Evolutionary conservation across 2,113 vertebrate species (phyloP), one percentile per base, ranked within the genome.

Genomic region (Ibidorhyncha struthersii): DNA sequence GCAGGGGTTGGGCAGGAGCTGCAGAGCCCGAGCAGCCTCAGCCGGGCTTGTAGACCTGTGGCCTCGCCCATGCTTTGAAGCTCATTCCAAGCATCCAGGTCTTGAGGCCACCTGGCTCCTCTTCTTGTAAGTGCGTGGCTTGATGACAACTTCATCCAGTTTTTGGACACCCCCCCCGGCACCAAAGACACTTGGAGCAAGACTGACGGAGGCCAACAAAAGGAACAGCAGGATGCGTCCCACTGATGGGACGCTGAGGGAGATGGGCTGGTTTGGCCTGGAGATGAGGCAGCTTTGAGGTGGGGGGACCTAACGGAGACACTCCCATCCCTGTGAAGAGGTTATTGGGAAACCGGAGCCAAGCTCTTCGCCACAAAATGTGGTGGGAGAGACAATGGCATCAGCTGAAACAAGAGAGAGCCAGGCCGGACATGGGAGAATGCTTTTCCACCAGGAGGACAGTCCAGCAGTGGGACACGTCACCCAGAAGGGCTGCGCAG

Each of bases 401-500:
- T 6, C 66, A 78, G 18, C 45, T 58, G 86, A 43, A 20, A 11
- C 0, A 4, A 40, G 47, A 63, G 29, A 5, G 4, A 43, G 7
- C 49, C 38, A 10, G 45, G 56, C 32, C 69, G 56, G 43, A 21
- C 7, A 1, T 0, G 7, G 17, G 53, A 52, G 66, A 12, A 52
- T 2, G 12, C 7, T 86, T 67, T 21, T 27, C 49, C 41, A 47
- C 30, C 45, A 22, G 40, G 27, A 90, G 58, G 36, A 63, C 26
- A 62, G 66, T 5, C 34, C 84, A 47, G 52, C 62, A 86, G 53
- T 40, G 55, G 70, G 50, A 79, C 8, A 63, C 5, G 4, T 22
- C 4, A 1, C 43, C 45, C 21, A 4, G 38, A 2, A 10, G 8
- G 16, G 36, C 52, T 0, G 2, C 5, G 36, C 20, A 15, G 30